Evolutionary conservation across 2,888 invertebrate genomes (phyloP).

Genomic region (Calameuta idolon): DNA sequence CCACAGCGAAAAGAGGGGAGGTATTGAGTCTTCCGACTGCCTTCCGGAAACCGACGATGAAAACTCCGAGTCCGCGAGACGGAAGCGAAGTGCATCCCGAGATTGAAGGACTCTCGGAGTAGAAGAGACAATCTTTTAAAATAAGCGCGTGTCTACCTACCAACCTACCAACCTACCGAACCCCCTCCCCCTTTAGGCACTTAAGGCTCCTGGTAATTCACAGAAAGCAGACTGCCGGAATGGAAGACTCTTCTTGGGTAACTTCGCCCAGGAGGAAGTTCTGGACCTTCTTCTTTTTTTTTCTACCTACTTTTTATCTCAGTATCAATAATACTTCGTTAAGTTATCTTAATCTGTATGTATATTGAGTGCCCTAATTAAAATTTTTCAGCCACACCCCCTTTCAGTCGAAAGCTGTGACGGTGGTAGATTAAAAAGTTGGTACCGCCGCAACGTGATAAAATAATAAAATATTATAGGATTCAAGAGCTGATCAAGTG

Average conservation of each 20-base stretch:
- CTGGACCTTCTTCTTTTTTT: neutral
- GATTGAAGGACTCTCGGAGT: constrained; percentile 43
- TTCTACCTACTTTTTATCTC: neutral
- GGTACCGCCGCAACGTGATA: no score
- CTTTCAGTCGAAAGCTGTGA: no score
- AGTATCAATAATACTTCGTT: neutral
- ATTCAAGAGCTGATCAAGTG: no score
- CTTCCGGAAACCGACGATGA: neutral
- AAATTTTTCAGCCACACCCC: no score
- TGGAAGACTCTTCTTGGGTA: neutral
- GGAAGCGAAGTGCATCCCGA: constrained; percentile 29
- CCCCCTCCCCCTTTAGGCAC: neutral
- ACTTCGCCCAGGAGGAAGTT: neutral
- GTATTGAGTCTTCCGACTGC: neutral
- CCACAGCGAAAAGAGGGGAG: neutral
- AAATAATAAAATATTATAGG: no score
- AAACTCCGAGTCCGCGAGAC: neutral
- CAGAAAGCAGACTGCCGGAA: neutral
- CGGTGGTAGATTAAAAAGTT: no score
- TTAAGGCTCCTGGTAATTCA: neutral
- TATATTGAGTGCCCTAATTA: no score
- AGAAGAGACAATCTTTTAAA: constrained; percentile 47
- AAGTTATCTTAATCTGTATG: neutral
- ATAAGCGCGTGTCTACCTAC: constrained; percentile 36
- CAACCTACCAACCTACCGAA: neutral